Evolutionary conservation across 2,888 invertebrate species (phyloP), one percentile per base, ranked within the genome.

Genomic region (Orthosia gothica): DNA sequence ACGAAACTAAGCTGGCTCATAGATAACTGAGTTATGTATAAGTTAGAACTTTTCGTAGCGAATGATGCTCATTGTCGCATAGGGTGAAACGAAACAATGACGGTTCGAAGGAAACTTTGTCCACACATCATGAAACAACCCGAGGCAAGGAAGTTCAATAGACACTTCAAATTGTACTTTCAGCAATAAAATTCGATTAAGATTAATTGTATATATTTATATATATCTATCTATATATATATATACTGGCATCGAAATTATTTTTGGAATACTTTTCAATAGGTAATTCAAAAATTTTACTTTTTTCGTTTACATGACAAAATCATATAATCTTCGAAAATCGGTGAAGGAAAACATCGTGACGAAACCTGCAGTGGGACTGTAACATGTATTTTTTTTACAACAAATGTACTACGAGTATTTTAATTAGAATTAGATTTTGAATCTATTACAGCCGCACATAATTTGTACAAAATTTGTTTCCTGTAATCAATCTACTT

Each of bases 21-120:
- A 15, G 45, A 45, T 63, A 74, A 52, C 16, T 45, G 40, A 40
- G 40, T 40, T 40, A 40, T 9, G 40, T 40, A 40, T 40, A 12
- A 59, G 50, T 73, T 74, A 40, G 18, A 74, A 52, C 16, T 52
- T 72, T 5, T 32, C 18, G 47, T 9, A 32, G 47, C 9, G 16
- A 67, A n/a, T n/a, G n/a, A n/a, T n/a, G 13, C n/a, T n/a, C 40
- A 32, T 5, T 13, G 20, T 40, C 32, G 5, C 15, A n/a, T 20
- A 52, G 5, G 18, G 12, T 40, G 20, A 40, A 65, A 65, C n/a
- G 32, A 57, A 73, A 57, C 45, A 55, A 57, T 57, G 23, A 54
- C 16, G 59, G 32, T 63, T 52, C 40, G n/a, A 63, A 40, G 23
- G 13, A 65, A 74, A 11, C 26, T 58, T 40, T 73, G 40, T 13